Conservation (phyloP, 1,140 invertebrate species). For the Meloidogyne chitwoodi region DNA sequence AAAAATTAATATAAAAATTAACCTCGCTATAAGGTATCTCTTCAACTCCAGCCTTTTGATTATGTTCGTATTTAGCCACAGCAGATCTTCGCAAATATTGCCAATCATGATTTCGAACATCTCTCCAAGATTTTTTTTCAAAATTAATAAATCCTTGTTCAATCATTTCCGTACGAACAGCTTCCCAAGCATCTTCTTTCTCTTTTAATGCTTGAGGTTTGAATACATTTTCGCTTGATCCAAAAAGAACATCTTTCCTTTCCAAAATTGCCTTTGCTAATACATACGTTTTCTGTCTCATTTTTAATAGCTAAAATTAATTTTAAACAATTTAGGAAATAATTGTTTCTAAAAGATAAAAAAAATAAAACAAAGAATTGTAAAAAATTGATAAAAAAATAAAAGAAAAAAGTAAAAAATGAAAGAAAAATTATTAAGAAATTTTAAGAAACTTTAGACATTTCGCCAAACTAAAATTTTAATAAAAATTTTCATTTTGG, state of each 20-base stretch:
- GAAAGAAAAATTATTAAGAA: too few relatives aligned
- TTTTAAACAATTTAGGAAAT: background rate
- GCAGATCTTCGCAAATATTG: constrained; percentile 23
- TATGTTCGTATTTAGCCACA: constrained; percentile 22
- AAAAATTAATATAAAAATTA: too few relatives aligned
- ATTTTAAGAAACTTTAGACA: too few relatives aligned
- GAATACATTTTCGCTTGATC: constrained; percentile 10
- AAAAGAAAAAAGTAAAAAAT: too few relatives aligned
- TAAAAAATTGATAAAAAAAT: too few relatives aligned
- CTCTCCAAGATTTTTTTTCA: constrained; percentile 19
- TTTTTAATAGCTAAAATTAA: background rate
- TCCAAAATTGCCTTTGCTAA: constrained; percentile 24
- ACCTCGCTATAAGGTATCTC: constrained; percentile 19
- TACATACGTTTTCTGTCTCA: constrained; percentile 24
- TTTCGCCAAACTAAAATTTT: too few relatives aligned
- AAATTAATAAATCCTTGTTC: constrained; percentile 21
- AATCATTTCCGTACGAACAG: constrained; percentile 19
- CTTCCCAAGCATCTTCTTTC: constrained; percentile 28
- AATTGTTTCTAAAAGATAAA: too few relatives aligned
- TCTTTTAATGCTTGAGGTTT: constrained; percentile 23
- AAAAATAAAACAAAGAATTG: too few relatives aligned
- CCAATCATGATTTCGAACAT: constrained; percentile 27
- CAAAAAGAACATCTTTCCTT: constrained; percentile 22
- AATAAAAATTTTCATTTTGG: too few relatives aligned
- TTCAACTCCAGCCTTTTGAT: constrained; percentile 18